A percentile compares a stretch with the other conserved stretches of the same genome.
phyloP scores from a whole-genome alignment of 2,113 vertebrate genomes.

The Lepus timidus region DNA sequence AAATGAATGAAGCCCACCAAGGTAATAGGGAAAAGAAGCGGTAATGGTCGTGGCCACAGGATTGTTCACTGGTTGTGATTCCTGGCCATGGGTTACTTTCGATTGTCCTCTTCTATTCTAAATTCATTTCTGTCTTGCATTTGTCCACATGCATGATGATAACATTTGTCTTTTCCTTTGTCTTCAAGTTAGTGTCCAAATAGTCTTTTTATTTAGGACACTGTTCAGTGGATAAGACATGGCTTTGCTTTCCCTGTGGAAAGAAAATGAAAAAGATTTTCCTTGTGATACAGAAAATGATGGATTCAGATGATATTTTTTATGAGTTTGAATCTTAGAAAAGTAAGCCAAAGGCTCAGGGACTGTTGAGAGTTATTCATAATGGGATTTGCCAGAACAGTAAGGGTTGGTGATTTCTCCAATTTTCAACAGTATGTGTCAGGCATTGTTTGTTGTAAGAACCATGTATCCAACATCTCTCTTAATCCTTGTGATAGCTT shows the following conservation, averaged over 20 bases:
- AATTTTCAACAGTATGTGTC: neutral
- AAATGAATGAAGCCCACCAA: neutral
- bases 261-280: neutral
- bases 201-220: neutral
- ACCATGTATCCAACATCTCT: neutral
- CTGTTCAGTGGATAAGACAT: neutral
- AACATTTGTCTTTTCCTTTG: neutral
- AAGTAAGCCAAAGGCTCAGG: neutral
- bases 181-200: neutral
- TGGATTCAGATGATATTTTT: neutral
- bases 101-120: neutral
- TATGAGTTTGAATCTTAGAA: neutral
- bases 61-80: neutral
- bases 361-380: neutral
- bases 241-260: neutral
- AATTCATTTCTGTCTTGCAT: neutral
- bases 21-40: neutral
- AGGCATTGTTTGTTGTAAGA: neutral
- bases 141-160: neutral
- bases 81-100: neutral
- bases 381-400: neutral
- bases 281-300: neutral
- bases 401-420: neutral
- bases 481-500: neutral
- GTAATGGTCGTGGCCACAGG: neutral